Base-by-base conservation (phyloP, 2,888 invertebrate genomes). In the Pheosia tremula region DNA sequence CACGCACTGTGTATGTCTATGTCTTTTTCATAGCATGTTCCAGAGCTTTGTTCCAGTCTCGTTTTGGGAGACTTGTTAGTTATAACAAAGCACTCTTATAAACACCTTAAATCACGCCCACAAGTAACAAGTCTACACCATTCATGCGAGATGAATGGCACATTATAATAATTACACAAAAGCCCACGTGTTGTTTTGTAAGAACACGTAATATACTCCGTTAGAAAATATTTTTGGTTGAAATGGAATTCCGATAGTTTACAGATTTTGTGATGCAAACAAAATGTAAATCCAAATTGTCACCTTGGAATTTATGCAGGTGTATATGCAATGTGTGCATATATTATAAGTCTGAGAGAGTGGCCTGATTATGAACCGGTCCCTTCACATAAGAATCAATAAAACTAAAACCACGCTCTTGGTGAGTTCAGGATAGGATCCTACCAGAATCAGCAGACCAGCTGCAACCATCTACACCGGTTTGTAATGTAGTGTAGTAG, bases 41-140 rank as follows among this genome's bases (percentile, higher is more conserved):
- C 47, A 47, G n/a, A 47, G 24, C 24, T 24, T 24, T 24, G 24
- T 24, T 24, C 24, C 24, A 24, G 47, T n/a, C 47, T 47, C 47
- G 11, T n/a, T 47, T 11, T 47, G 11, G n/a, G n/a, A 47, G n/a
- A 47, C n/a, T n/a, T 47, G 5, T 47, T 45, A 45, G 5, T 47
- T 45, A 45, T 45, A 45, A 45, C 43, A 45, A 59, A 55, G 43
- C 38, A 13, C 7, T 47, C 11, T 47, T 47, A n/a, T 56, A 39
- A 60, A 60, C 52, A 58, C 60, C 50, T 65, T 43, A 58, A 69
- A 57, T 43, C 38, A 60, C 67, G 45, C 67, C 61, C 52, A 70
- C 70, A 11, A 70, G 50, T 62, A 70, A 70, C 67, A 67, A 61
- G 58, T 67, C 61, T 49, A 58, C 54, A 57, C 56, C 56, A 61